Conservation (phyloP, 2,888 invertebrate genomes). For the Ectemnius cavifrons region DNA sequence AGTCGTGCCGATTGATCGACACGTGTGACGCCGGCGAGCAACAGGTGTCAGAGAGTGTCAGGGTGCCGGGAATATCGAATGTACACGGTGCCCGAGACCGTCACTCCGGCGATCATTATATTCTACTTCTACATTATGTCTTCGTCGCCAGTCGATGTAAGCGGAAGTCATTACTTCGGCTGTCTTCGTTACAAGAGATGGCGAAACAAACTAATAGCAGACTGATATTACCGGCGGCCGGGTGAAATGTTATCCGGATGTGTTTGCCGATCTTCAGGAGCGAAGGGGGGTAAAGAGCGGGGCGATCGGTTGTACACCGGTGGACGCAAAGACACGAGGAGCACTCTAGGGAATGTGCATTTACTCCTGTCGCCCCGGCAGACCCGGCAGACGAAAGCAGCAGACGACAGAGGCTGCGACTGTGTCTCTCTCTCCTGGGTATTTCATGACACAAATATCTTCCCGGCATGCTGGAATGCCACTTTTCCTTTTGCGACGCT, state of each 20-base stretch:
- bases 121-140: no score
- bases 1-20: constrained; percentile 7
- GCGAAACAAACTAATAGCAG: no score
- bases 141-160: no score
- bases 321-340: not conserved
- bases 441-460: constrained; percentile 74
- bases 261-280: no score
- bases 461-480: constrained; percentile 66
- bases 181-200: no score
- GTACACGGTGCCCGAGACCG: no score
- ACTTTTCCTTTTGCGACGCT: constrained; percentile 66
- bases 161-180: no score
- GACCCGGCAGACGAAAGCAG: constrained; percentile 56
- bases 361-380: constrained; percentile 53
- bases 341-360: constrained; percentile 51
- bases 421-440: constrained; percentile 49
- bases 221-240: no score
- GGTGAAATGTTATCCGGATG: no score
- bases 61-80: not conserved
- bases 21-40: constrained; percentile 21
- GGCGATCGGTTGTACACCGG: no score
- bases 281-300: not conserved
- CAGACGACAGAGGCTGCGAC: constrained; percentile 1
- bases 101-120: no score
- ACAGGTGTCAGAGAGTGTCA: constrained; percentile 43